phyloP scores from a whole-genome alignment of 2,888 invertebrate genomes.

The Zaprionus lineosus region DNA sequence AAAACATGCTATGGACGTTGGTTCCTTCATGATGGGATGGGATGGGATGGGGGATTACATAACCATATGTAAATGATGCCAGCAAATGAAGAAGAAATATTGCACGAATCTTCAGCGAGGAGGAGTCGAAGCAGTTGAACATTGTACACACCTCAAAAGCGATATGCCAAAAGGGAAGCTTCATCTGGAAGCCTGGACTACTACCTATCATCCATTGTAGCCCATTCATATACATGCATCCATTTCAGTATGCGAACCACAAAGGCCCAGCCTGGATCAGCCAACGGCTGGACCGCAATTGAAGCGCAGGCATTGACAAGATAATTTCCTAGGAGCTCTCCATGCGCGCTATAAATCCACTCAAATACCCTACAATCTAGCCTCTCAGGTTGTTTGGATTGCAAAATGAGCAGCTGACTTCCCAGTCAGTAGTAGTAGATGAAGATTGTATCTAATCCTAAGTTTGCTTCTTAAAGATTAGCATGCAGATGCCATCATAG shows the following conservation, averaged over 20 bases:
- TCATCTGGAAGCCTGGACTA: slow-evolving; percentile 30
- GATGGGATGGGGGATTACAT: slow-evolving; percentile 57
- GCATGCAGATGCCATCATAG: too few species aligned
- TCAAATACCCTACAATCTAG: slow-evolving; percentile 41
- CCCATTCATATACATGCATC: slow-evolving; percentile 14
- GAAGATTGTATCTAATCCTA: too few species aligned
- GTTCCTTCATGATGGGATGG: too few species aligned
- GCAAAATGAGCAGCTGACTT: background rate
- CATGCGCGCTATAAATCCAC: slow-evolving; percentile 57
- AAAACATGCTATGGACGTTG: slow-evolving; percentile 66
- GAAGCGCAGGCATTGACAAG: slow-evolving; percentile 74
- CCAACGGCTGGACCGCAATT: slow-evolving; percentile 57
- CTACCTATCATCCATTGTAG: slow-evolving; percentile 43
- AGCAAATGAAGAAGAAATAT: slow-evolving; percentile 75
- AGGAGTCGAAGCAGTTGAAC: too few species aligned
- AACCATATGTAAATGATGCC: slow-evolving; percentile 73
- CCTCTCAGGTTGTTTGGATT: too few species aligned
- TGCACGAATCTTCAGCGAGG: slow-evolving; percentile 44
- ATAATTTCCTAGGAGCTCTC: slow-evolving; percentile 68
- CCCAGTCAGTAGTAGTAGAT: too few species aligned
- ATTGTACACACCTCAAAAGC: slow-evolving; percentile 70
- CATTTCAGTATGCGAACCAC: slow-evolving; percentile 27
- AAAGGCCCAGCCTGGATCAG: slow-evolving; percentile 53
- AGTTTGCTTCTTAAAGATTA: too few species aligned
- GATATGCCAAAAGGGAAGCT: slow-evolving; percentile 43